Evolutionary conservation across 2,888 invertebrate genomes (phyloP), one percentile per base, ranked within the genome.

Genomic region (Esperia sulphurella): DNA sequence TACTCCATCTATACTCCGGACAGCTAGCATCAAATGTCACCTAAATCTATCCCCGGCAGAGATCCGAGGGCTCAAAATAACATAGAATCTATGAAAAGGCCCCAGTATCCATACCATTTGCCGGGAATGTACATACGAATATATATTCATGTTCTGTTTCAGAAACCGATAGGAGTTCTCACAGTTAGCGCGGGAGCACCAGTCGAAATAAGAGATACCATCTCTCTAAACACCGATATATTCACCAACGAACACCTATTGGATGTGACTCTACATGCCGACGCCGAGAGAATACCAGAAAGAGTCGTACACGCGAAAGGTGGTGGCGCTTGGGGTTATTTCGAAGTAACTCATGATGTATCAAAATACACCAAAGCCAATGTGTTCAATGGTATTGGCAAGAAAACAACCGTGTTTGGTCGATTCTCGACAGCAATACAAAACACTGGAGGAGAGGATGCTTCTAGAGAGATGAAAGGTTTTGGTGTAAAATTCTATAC

Each of bases 241-340:
- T 69, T 72, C 30, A 53, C 56, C 3, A 75, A 68, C 48, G 57
- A 63, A 28, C 58, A 53, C 31, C 62, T 51, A 12, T 40, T 46
- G 21, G 51, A 51, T n/a, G 8, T 12, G 3, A 40, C 39, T 6
- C 5, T 43, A 0, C 94, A 96, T 70, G 95, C 96, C 63, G 92
- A 93, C 70, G 90, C 95, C 21, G 97, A 98, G 77, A 92, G 97
- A 49, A 97, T 97, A 63, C 97, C 98, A 0, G 97, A 98, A 73
- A 91, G 98, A 59, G 95, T 97, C 0, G 97, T 96, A 1, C 97
- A 97, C 74, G 97, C 98, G 0, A 98, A 98, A 83, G 98, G 97
- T 51, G 94, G 94, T 37, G 97, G 95, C 12, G 95, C 95, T 1
- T 95, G 94, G 71, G 95, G 94, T 1, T 94, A 94, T 65, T 95